Percentiles rank a stretch among this genome's conserved stretches.
These are phyloP conservation scores for Nudaria mundana DNA, from an alignment of 2,888 invertebrate genomes.

Conservation along the genomic window DNA sequence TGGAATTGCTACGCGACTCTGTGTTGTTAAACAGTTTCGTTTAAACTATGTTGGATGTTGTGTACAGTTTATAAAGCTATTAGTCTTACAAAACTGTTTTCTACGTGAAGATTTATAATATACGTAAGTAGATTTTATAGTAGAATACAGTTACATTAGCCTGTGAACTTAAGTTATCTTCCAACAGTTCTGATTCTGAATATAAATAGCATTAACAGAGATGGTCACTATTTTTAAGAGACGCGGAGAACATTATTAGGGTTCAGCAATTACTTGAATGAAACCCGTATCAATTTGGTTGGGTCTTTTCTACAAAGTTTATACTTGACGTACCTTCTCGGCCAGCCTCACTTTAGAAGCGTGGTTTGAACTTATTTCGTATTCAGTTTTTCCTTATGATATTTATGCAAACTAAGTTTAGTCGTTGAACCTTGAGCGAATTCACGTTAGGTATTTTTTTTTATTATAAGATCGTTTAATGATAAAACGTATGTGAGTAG, in stretches of 20 bases:
- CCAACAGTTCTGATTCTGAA: too few species aligned
- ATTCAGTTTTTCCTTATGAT: conserved; percentile 34
- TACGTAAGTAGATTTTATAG: conserved; percentile 23
- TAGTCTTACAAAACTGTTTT: conserved; percentile 14
- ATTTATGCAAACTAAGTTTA: conserved; percentile 31
- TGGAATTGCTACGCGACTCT: conserved; percentile 38
- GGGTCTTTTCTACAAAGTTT: conserved; percentile 31
- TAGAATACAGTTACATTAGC: conserved; percentile 3
- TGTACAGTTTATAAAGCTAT: conserved; percentile 28
- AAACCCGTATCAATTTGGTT: conserved; percentile 30
- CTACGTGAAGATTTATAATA: conserved; percentile 18
- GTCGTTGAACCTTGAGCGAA: conserved; percentile 28
- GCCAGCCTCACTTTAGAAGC: conserved; percentile 23
- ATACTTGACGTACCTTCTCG: conserved; percentile 28
- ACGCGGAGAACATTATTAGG: conserved; percentile 17
- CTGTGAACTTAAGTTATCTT: too few species aligned
- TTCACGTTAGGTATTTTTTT: conserved; percentile 23
- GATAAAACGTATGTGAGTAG: neutral
- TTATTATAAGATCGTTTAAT: conserved; percentile 6
- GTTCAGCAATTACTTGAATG: conserved; percentile 24
- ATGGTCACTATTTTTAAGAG: conserved; percentile 17
- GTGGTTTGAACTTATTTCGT: conserved; percentile 38
- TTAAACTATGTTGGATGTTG: conserved; percentile 27
- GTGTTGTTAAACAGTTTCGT: conserved; percentile 23
- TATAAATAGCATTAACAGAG: conserved; percentile 20